A percentile compares a stretch with the other conserved stretches of the same genome.
Conservation (phyloP, 2,797 vertebrate species). For the Hybognathus amarus region DNA sequence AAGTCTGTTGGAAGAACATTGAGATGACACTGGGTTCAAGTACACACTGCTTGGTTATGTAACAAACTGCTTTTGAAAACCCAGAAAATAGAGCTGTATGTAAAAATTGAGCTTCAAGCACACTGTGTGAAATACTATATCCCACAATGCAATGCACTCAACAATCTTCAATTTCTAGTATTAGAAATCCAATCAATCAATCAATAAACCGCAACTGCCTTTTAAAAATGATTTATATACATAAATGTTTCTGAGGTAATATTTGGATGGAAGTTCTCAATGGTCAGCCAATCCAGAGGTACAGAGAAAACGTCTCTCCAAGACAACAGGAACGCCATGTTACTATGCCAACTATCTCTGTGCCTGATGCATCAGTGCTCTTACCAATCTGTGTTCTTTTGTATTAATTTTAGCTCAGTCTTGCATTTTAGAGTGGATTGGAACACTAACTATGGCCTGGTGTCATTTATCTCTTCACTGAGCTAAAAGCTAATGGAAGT, state of each 20-base stretch:
- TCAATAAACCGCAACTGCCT: not conserved
- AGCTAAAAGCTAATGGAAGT: constrained; percentile 53
- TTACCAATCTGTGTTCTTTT: constrained; percentile 23
- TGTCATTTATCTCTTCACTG: constrained; percentile 47
- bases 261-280: not conserved
- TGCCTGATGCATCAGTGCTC: constrained; percentile 18
- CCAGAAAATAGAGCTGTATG: not conserved
- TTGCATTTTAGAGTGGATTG: constrained; percentile 38
- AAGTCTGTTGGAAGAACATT: constrained; percentile 71
- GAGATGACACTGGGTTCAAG: constrained; percentile 8
- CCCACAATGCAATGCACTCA: not conserved
- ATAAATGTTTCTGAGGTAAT: not conserved
- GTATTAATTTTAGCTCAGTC: constrained; percentile 49
- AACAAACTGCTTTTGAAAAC: not conserved
- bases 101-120: not conserved
- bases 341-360: constrained; percentile 38
- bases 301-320: constrained; percentile 42
- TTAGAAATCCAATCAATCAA: not conserved
- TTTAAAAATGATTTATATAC: not conserved
- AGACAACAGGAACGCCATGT: constrained; percentile 46
- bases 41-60: not conserved
- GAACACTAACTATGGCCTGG: not conserved
- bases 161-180: not conserved
- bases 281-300: constrained; percentile 18
- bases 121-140: not conserved